These are phyloP conservation scores for Alentia gelatinosa DNA, from an alignment of 2,888 invertebrate species.

Conservation along the genomic window DNA sequence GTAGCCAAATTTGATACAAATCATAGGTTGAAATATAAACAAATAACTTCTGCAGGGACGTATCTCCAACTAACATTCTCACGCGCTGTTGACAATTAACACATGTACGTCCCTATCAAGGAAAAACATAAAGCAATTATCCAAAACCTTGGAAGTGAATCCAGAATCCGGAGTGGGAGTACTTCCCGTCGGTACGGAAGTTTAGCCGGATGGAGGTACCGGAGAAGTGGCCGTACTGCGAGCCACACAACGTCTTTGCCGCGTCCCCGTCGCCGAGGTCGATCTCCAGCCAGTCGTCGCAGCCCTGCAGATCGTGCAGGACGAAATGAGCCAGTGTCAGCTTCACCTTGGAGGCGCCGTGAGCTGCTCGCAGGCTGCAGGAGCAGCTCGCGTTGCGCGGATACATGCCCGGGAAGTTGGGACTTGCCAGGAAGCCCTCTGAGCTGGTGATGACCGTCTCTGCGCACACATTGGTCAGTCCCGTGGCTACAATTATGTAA, in stretches of 20 bases:
- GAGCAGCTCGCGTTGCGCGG: slow-evolving; percentile 44
- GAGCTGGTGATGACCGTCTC: slow-evolving; percentile 31
- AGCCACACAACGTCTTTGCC: slow-evolving; percentile 56
- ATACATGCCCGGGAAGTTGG: slow-evolving; percentile 54
- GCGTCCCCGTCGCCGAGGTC: slow-evolving; percentile 38
- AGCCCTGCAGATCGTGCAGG: slow-evolving; percentile 42
- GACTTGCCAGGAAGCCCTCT: slow-evolving; percentile 40
- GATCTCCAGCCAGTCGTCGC: slow-evolving; percentile 61
- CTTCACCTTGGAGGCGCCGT: background rate
- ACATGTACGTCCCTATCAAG: background rate
- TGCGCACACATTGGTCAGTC: slow-evolving; percentile 30
- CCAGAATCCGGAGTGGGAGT: slow-evolving; percentile 63
- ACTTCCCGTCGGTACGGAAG: slow-evolving; percentile 59
- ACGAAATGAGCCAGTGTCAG: background rate
- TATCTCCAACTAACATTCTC: background rate
- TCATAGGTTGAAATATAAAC: too few relatives aligned
- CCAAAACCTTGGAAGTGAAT: slow-evolving; percentile 60
- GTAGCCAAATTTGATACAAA: too few relatives aligned
- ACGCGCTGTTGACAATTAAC: background rate
- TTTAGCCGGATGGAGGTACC: slow-evolving; percentile 55
- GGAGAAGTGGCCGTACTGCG: slow-evolving; percentile 52
- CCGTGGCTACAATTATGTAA: slow-evolving; percentile 38
- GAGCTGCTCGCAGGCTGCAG: slow-evolving; percentile 40
- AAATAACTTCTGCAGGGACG: background rate
- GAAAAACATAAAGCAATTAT: too few relatives aligned